Conservation (phyloP, 2,797 vertebrate species). For the Gadopsis bispinosus region DNA sequence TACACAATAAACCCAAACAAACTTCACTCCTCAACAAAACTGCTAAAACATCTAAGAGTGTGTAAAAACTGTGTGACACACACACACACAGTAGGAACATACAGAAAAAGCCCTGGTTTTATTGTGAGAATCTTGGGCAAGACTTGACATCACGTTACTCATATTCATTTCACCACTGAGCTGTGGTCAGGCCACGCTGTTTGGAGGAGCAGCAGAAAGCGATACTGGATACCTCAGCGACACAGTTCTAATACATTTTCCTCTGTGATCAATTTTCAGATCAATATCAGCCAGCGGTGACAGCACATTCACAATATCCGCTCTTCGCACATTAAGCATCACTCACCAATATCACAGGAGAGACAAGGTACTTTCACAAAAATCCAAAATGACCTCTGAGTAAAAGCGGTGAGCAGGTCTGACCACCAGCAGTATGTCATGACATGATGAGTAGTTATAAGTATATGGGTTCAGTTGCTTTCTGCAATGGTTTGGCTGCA, state of each 20-base stretch:
- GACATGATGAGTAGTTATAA: neutral
- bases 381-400: neutral
- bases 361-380: constrained; percentile 6
- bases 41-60: constrained; percentile 29
- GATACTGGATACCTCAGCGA: constrained; percentile 15
- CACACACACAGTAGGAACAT: neutral
- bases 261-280: constrained; percentile 23
- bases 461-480: neutral
- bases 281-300: constrained; percentile 13
- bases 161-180: constrained; percentile 28
- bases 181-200: constrained; percentile 9
- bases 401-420: neutral
- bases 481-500: neutral
- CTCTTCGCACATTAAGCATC: neutral
- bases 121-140: constrained; percentile 20
- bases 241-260: constrained; percentile 23
- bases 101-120: constrained; percentile 30
- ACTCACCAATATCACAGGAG: neutral
- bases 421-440: neutral
- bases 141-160: constrained; percentile 21
- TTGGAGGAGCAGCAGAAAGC: constrained; percentile 22
- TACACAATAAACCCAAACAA: constrained; percentile 53
- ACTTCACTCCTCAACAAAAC: constrained; percentile 23
- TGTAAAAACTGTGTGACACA: constrained; percentile 18
- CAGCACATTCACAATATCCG: neutral